Evolutionary conservation across 2,888 invertebrate genomes (phyloP), one percentile per base, ranked within the genome.

Genomic region (Campoletis raptor): DNA sequence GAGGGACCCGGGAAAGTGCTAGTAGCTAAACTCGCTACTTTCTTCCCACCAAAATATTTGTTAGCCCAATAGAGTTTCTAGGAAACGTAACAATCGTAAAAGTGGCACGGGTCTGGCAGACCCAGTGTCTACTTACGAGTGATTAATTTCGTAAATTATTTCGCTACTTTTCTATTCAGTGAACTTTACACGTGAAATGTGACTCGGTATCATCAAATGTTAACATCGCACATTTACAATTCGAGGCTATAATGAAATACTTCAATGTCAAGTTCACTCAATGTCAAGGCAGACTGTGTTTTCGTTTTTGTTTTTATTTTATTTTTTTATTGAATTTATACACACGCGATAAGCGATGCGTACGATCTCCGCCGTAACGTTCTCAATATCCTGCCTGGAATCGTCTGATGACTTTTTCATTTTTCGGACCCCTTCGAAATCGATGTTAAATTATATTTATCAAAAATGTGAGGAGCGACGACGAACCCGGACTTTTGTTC

Each of bases 341-440:
- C 92, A 88, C 89, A 92, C 92, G 81, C 88, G 87, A 90, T 92
- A 92, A 83, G 92, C 92, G 87, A 92, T 92, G 88, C 90, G 89
- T 72, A 92, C 90, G 82, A 92, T 90, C 85, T 86, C 85, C 42
- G 92, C 90, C 37, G 91, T 74, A 12, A 30, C 21, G 24, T 40
- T 40, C 15, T 76, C 66, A 48, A 21, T 42, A n/a, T 74, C 85
- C 64, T 15, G 40, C 15, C 73, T 18, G 42, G 74, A 45, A 30
- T 72, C 57, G 18, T 30, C 30, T 0, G 61, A 61, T 61, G 80
- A 72, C 6, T 87, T 79, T 70, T 78, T 78, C 81, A 85, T 87
- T 45, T 64, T 72, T 45, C n/a, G 15, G 37, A 57, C 21, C 52
- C 24, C 15, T 61, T 37, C 10, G 10, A 52, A 52, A 45, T 42